Conservation (phyloP, 1,140 invertebrate species). For the Neocloeon triangulifer region DNA sequence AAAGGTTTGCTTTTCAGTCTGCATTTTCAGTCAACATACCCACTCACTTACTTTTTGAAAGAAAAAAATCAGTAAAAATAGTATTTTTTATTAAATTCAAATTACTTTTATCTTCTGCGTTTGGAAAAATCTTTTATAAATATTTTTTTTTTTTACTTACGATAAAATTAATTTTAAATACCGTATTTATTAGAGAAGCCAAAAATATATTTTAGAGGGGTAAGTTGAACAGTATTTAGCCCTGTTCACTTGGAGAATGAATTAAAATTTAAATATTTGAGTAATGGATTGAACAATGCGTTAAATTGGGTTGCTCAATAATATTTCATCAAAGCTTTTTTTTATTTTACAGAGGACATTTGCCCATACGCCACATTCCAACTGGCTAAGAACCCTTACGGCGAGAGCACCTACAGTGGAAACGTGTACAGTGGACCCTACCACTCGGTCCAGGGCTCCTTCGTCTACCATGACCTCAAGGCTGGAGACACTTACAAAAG, state of each 20-base stretch:
- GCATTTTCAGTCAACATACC: no score
- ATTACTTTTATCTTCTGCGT: no score
- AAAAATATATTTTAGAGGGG: no score
- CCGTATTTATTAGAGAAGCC: no score
- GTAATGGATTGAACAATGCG: background rate
- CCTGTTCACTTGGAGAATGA: background rate
- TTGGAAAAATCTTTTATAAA: no score
- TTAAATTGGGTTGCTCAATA: background rate
- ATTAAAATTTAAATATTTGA: slow-evolving; percentile 1
- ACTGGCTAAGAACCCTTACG: slow-evolving; percentile 60
- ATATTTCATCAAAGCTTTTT: slow-evolving; percentile 6
- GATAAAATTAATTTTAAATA: no score
- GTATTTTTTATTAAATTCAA: no score
- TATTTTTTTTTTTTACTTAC: no score
- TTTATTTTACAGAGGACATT: slow-evolving; percentile 75
- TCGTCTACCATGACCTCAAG: slow-evolving; percentile 64
- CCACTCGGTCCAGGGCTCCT: slow-evolving; percentile 54
- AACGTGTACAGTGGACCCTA: slow-evolving; percentile 67
- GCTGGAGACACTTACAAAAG: slow-evolving; percentile 28
- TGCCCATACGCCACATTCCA: slow-evolving; percentile 81
- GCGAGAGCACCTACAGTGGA: slow-evolving; percentile 70
- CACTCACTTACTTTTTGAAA: no score
- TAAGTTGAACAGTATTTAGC: slow-evolving; percentile 10
- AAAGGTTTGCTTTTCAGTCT: no score
- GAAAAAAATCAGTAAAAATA: no score